Base-by-base conservation (phyloP, 2,888 invertebrate genomes). In the Hemaris fuciformis region DNA sequence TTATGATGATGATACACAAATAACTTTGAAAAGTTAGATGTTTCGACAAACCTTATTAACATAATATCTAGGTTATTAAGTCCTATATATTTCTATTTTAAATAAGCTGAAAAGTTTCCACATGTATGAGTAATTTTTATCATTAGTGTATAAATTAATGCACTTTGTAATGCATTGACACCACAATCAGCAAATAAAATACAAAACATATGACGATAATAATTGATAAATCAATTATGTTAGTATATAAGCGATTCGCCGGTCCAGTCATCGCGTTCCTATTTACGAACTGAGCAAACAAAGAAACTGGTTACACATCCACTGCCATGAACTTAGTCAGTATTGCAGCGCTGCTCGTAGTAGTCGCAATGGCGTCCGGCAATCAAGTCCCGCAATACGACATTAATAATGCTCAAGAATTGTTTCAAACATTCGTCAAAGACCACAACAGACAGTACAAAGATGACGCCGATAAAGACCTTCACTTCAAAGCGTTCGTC, bases 381-480 rank as follows among this genome's bases (percentile, higher is more conserved):
- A 45, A 65, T 15, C 27, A 53, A 8, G 27, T 10, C 38, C 34
- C 48, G 27, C 60, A 65, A 43, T 84, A 77, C 66, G 74, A 85
- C 23, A 0, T 81, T 7, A 62, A 60, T 2, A 57, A 83, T 5
- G 80, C 80, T 0, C 64, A 64, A 0, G 42, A 20, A 0, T 38
- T 80, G 8, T 87, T 85, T 34, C 75, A 75, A 0, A 42, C 75
- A n/a, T 86, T 79, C 62, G 64, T 80, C 0, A 69, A 72, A 53
- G 75, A 82, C 0, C 65, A 71, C 62, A 62, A 80, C 31, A 81
- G 69, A 64, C 22, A 63, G 2, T 86, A 85, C 63, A 79, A 77
- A 46, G 72, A 80, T 67, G 75, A 72, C 0, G 75, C 63, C 0
- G 86, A 87, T 38, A 75, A 60, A 64, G 61, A 74, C 0, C 20